Base-by-base conservation (phyloP, 2,888 invertebrate genomes). In the Netelia fuscicornis region DNA sequence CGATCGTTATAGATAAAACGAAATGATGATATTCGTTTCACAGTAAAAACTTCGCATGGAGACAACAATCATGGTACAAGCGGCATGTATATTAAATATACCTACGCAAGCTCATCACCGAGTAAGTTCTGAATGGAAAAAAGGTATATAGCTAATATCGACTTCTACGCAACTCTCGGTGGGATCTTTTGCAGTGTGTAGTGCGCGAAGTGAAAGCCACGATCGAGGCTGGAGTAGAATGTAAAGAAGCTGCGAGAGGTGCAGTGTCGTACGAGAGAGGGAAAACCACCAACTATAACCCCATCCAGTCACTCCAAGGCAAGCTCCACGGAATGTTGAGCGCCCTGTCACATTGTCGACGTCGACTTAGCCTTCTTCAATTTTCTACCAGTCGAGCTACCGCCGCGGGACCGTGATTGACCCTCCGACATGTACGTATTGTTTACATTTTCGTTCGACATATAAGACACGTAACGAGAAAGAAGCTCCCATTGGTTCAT, bases 281-380 rank as follows among this genome's bases (percentile, higher is more conserved):
- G 86, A 87, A 83, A 85, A 76, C 62, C 77, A 84, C 78, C 83
- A 80, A 76, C 82, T 84, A 83, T 83, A 58, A 58, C 17, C 58
- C 82, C 84, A 83, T 89, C 90, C 93, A 93, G 93, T 93, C 92
- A 93, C 91, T 93, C 90, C 87, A 89, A 92, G 90, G 91, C 92
- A 88, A 91, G 92, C 93, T 89, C 86, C 72, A 90, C 89, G 91
- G 91, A 90, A 91, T 91, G 92, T 88, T 90, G 89, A 90, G 89
- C 58, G 87, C 83, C 79, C 89, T 90, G 89, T 75, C 80, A 60
- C 86, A 79, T 85, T 62, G 78, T 71, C 37, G 65, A 56, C 78
- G 62, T 62, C 62, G 70, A 70, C 67, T 79, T 88, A 86, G 87
- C 86, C 86, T 86, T 85, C 87, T 80, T 82, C 87, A 90, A 79